A percentile compares a stretch with the other conserved stretches of the same genome.
Conservation (phyloP, 2,113 vertebrate species). For the Circaetus cinerascens region DNA sequence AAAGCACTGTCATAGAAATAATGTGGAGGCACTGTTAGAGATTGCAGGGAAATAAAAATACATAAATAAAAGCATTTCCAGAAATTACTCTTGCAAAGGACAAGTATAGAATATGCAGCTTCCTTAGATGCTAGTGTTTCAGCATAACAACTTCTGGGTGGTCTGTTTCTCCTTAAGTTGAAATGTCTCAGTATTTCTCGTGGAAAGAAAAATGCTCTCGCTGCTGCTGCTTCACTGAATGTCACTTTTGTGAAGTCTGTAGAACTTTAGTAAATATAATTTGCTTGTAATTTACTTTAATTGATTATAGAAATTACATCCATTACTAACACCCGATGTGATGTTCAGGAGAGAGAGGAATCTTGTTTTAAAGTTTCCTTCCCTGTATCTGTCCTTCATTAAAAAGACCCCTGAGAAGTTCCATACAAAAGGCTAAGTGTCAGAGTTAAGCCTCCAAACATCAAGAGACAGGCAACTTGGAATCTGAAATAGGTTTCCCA, state of each 20-base stretch:
- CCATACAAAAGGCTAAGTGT: neutral
- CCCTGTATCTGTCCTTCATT: neutral
- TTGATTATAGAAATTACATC: neutral
- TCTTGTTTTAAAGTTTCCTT: neutral
- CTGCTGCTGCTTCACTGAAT: neutral
- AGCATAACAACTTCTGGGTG: neutral
- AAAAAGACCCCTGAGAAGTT: neutral
- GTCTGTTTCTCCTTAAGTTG: neutral
- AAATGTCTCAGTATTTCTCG: neutral
- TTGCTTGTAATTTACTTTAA: neutral
- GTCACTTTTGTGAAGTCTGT: neutral
- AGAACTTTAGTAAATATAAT: neutral
- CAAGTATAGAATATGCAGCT: neutral
- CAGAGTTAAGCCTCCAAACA: neutral
- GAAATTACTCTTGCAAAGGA: neutral
- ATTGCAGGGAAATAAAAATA: neutral
- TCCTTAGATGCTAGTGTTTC: neutral
- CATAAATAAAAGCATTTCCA: neutral
- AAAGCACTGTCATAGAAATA: neutral
- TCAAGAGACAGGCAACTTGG: neutral
- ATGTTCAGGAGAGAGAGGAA: neutral
- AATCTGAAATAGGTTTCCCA: neutral
- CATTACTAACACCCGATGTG: neutral
- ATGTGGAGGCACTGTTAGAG: neutral
- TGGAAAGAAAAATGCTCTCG: neutral